Evolutionary conservation across 2,113 vertebrate species (phyloP).

Genomic region (Syngnathoides biaculeatus): DNA sequence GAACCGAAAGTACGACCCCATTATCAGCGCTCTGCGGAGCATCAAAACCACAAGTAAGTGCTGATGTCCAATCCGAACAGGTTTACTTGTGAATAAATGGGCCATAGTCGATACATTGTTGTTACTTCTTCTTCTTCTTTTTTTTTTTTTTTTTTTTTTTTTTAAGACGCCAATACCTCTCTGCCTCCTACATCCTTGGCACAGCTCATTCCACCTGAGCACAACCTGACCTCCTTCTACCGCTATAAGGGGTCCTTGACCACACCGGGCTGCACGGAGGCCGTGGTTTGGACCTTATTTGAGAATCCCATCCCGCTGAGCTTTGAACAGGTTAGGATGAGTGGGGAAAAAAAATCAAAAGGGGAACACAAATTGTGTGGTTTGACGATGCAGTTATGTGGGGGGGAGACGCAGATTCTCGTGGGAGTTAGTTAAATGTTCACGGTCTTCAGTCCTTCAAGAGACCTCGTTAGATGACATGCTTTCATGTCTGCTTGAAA

Average conservation of each 20-base stretch:
- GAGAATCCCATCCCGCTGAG: slow-evolving; percentile 73
- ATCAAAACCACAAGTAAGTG: slow-evolving; percentile 51
- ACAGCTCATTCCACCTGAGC: slow-evolving; percentile 73
- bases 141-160: neutral
- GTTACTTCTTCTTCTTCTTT: neutral
- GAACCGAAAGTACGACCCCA: slow-evolving; percentile 66
- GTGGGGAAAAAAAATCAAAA: neutral
- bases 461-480: neutral
- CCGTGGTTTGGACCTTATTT: slow-evolving; percentile 87
- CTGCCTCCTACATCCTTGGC: slow-evolving; percentile 58
- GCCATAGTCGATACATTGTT: neutral
- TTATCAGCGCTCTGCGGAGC: slow-evolving; percentile 51
- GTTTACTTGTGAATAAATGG: neutral
- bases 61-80: neutral
- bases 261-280: slow-evolving; percentile 79
- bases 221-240: slow-evolving; percentile 76
- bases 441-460: neutral
- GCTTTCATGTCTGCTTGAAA: neutral
- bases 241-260: slow-evolving; percentile 90
- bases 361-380: neutral
- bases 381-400: neutral
- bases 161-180: slow-evolving; percentile 40
- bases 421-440: neutral
- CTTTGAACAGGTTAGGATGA: slow-evolving; percentile 71
- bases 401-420: too few species aligned